phyloP scores from a whole-genome alignment of 2,888 invertebrate genomes.

The Nephrotoma guestfalica region DNA sequence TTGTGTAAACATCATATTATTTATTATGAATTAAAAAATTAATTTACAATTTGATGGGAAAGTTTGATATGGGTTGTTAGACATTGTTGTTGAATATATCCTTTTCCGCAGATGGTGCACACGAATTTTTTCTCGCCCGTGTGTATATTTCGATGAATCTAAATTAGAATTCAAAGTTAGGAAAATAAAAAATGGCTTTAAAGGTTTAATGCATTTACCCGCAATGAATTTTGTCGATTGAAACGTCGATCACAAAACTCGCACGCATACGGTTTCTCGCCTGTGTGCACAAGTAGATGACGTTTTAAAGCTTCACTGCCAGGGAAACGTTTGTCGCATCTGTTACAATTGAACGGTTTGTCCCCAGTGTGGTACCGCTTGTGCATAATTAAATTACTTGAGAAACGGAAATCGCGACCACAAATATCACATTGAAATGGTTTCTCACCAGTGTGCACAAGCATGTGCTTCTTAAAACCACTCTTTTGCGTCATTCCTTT shows the following conservation, averaged over 20 bases:
- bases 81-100: constrained; percentile 4
- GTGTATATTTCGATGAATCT: constrained; percentile 18
- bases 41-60: constrained; percentile 11
- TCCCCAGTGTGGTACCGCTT: constrained; percentile 25
- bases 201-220: not conserved
- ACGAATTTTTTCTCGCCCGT: constrained; percentile 4
- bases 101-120: constrained; percentile 7
- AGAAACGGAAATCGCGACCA: constrained; percentile 25
- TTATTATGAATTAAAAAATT: not conserved
- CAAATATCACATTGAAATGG: constrained; percentile 27
- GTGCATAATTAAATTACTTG: constrained; percentile 29
- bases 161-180: not conserved
- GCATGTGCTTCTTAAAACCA: constrained; percentile 28
- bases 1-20: not conserved
- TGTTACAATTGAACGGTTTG: constrained; percentile 24
- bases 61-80: constrained; percentile 8
- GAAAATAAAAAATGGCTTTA: not conserved
- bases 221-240: constrained; percentile 18
- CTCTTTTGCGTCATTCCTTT: constrained; percentile 31
- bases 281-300: constrained; percentile 25
- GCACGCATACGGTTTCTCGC: constrained; percentile 20
- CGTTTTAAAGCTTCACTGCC: constrained; percentile 28
- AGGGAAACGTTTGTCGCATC: constrained; percentile 26
- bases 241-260: constrained; percentile 16
- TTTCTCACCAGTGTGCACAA: constrained; percentile 29